These are phyloP conservation scores for Holcopasites calliopsidis DNA, from an alignment of 1,140 invertebrate species.

Conservation along the genomic window DNA sequence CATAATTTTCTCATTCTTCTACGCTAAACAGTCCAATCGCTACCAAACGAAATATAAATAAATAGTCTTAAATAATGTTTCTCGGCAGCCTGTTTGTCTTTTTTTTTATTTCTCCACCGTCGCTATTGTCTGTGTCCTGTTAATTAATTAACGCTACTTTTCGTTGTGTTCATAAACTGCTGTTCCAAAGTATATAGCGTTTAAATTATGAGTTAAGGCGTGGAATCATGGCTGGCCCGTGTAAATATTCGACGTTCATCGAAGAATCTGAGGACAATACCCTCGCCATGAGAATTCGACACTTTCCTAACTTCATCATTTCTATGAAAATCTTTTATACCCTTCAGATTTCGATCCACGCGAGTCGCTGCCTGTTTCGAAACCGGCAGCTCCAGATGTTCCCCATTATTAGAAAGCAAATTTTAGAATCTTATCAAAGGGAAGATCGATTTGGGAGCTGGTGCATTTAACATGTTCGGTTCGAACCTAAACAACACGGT, in stretches of 20 bases:
- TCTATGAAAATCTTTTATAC: not conserved
- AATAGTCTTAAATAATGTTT: too few species aligned
- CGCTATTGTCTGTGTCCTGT: constrained; percentile 16
- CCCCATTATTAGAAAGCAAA: not conserved
- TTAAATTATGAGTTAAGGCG: constrained; percentile 42
- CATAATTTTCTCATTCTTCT: not conserved
- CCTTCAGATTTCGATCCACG: not conserved
- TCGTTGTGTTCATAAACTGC: constrained; percentile 56
- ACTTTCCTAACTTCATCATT: not conserved
- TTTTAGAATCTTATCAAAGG: not conserved
- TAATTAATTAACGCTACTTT: constrained; percentile 38
- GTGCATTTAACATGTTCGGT: not conserved
- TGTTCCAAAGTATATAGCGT: constrained; percentile 53
- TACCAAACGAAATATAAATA: too few species aligned
- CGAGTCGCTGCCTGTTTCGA: not conserved
- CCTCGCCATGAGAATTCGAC: too few species aligned
- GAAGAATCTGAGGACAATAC: not conserved
- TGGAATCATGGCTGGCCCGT: constrained; percentile 58
- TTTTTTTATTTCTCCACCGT: not conserved
- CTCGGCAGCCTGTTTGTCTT: not conserved
- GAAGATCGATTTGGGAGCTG: not conserved
- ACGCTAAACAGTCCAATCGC: not conserved
- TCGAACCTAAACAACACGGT: not conserved
- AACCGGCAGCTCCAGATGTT: not conserved
- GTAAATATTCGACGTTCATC: constrained; percentile 12